Conservation (phyloP, 2,888 invertebrate genomes). For the Molorchus minor region DNA sequence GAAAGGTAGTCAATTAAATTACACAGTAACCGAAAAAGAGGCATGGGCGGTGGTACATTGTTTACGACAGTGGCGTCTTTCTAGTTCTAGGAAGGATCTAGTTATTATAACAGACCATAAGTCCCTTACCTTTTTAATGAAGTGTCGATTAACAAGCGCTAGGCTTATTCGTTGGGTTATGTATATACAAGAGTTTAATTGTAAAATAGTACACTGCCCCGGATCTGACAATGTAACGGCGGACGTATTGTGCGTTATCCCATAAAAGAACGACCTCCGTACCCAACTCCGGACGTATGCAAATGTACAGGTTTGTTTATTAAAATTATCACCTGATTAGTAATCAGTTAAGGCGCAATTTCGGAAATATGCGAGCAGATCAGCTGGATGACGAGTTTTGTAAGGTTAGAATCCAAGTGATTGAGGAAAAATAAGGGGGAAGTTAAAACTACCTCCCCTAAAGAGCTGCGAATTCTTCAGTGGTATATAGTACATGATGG, state of each 20-base stretch:
- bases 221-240: neutral
- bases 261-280: neutral
- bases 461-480: neutral
- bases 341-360: neutral
- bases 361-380: neutral
- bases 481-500: constrained; percentile 12
- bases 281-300: neutral
- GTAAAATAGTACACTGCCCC: neutral
- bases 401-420: neutral
- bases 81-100: neutral
- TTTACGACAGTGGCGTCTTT: constrained; percentile 23
- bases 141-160: neutral
- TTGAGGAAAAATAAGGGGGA: neutral
- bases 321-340: neutral
- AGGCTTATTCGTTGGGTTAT: neutral
- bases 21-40: constrained; percentile 31
- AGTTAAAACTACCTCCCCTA: neutral
- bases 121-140: neutral
- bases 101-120: neutral
- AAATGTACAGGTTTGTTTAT: neutral
- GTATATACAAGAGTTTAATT: neutral
- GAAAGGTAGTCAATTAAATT: constrained; percentile 8
- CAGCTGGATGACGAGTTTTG: neutral
- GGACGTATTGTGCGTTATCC: neutral
- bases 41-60: constrained; percentile 11